Base-by-base conservation (phyloP, 2,888 invertebrate species). In the Cerastis leucographa region DNA sequence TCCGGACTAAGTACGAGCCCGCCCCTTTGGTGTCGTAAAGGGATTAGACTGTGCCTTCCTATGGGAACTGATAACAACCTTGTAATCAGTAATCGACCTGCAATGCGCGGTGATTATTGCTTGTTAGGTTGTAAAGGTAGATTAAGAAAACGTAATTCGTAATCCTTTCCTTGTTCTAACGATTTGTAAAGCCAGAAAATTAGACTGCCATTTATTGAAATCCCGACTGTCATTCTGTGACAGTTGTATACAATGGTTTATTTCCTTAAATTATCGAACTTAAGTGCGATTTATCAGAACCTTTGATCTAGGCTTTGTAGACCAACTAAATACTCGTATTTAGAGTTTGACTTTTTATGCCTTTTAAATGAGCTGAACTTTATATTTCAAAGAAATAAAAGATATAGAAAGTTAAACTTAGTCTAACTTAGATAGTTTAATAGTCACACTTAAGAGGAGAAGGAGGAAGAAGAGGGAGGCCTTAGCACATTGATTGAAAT, bases 21-120 rank as follows among this genome's bases (percentile, higher is more conserved):
- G 68, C 85, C 82, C 71, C 81, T 82, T 85, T 81, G 68, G 81
- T 85, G 85, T 85, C 71, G 49, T 84, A 56, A 82, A 82, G 81
- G 75, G 81, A 85, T 85, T 68, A 82, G 35, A 46, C 59, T 68
- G 12, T 29, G 14, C 42, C 68, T 40, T 62, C 70, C 62, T 44
- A 12, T n/a, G 67, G 64, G 79, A 79, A n/a, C 65, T 5, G 56
- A 66, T 71, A 84, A 80, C 80, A 65, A 64, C 59, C 35, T 65
- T 68, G 49, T 64, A 59, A 81, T 62, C 69, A 51, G 67, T 82
- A 84, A 80, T 84, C 9, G 51, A 40, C 61, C 54, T 81, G 80
- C 74, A 69, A 66, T 51, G 44, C 44, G 35, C 29, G 56, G 81
- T 71, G 51, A 84, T 81, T 71, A 69, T 44, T n/a, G 49, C 70